These are phyloP conservation scores for Drosophila ezoana DNA, from an alignment of 2,888 invertebrate genomes.

Conservation along the genomic window DNA sequence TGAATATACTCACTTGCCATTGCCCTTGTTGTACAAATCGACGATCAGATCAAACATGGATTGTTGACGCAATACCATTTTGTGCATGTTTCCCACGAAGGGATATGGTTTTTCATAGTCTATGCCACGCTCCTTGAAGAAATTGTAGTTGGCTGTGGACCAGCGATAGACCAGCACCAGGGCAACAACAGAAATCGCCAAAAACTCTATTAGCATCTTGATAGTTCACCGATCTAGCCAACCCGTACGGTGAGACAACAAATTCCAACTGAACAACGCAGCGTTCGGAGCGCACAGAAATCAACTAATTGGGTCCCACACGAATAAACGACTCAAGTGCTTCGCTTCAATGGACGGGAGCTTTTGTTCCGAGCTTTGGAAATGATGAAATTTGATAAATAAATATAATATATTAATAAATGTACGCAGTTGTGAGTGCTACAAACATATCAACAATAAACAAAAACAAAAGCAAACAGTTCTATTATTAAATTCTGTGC, in stretches of 20 bases:
- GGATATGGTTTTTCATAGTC: conserved; percentile 40
- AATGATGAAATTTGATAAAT: conserved; percentile 23
- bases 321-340: neutral
- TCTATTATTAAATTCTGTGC: conserved; percentile 1
- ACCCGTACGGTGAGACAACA: neutral
- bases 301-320: conserved; percentile 7
- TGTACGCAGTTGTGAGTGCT: neutral
- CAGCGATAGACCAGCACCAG: conserved; percentile 71
- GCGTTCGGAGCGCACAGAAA: conserved; percentile 4
- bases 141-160: conserved; percentile 62
- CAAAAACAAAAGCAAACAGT: conserved; percentile 5
- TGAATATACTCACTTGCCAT: conserved; percentile 36
- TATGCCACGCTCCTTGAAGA: conserved; percentile 71
- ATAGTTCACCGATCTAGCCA: neutral
- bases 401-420: neutral
- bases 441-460: neutral
- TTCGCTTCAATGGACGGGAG: conserved; percentile 3
- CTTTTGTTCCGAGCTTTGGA: conserved; percentile 28
- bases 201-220: conserved; percentile 35
- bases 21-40: conserved; percentile 28
- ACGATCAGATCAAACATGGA: conserved; percentile 40
- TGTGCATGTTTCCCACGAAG: conserved; percentile 40
- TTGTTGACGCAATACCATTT: conserved; percentile 27
- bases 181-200: conserved; percentile 30
- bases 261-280: conserved; percentile 9